These are phyloP conservation scores for Elachura formosa DNA, from an alignment of 2,113 vertebrate species.

Conservation along the genomic window DNA sequence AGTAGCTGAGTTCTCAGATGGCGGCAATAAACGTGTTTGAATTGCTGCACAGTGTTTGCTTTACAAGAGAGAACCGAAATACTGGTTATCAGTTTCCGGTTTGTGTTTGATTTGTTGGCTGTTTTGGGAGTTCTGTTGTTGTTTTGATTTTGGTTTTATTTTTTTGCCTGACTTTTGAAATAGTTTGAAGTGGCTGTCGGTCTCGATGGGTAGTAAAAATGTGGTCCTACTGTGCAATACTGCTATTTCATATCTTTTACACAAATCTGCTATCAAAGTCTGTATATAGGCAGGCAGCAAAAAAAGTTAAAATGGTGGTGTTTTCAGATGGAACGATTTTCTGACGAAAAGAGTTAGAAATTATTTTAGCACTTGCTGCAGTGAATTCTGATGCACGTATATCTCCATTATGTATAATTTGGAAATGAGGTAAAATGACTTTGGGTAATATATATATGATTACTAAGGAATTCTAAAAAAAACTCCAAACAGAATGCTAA, in stretches of 20 bases:
- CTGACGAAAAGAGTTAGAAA: not conserved
- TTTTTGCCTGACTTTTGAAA: not conserved
- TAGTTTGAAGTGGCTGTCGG: not conserved
- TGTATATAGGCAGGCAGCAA: not conserved
- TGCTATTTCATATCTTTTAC: not conserved
- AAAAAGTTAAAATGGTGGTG: not conserved
- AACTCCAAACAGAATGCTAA: not conserved
- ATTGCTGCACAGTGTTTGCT: not conserved
- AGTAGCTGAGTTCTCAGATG: not conserved
- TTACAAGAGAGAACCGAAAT: not conserved
- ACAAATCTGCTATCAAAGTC: fast-evolving
- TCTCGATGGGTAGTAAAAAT: no score
- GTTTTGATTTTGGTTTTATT: not conserved
- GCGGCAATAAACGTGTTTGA: not conserved
- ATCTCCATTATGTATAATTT: not conserved
- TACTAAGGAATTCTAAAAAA: not conserved
- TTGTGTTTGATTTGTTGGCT: not conserved
- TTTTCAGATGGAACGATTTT: not conserved
- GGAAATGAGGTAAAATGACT: not conserved
- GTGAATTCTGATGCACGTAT: not conserved
- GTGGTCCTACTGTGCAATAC: not conserved
- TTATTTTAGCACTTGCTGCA: not conserved
- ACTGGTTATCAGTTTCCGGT: not conserved
- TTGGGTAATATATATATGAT: not conserved
- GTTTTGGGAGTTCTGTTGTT: not conserved